Percentiles rank a stretch among this genome's conserved stretches.
Evolutionary conservation across 2,888 invertebrate genomes (phyloP).

Genomic region (Carabus problematicus): DNA sequence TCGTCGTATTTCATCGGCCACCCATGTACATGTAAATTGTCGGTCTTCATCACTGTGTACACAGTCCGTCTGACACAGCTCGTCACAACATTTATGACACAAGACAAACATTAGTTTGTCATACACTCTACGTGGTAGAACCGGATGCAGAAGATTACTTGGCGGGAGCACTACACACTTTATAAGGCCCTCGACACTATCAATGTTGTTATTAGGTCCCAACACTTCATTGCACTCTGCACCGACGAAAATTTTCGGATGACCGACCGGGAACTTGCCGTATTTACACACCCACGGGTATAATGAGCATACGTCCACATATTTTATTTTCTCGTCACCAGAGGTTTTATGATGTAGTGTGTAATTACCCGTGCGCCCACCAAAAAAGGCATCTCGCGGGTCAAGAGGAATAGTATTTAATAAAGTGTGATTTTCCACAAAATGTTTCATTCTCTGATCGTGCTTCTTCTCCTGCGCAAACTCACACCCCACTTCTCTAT

Average conservation of each 20-base stretch:
- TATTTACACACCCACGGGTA: constrained; percentile 51
- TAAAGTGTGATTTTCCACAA: not conserved
- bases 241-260: constrained; percentile 48
- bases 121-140: no score
- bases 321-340: constrained; percentile 46
- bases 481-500: constrained; percentile 1
- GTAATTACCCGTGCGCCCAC: constrained; percentile 48
- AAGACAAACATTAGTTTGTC: no score
- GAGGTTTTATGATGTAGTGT: constrained; percentile 46
- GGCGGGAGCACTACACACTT: no score
- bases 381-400: constrained; percentile 48
- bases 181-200: no score
- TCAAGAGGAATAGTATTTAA: constrained; percentile 40
- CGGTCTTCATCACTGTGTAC: no score
- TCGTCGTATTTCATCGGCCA: no score
- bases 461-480: not conserved
- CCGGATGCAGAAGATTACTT: no score
- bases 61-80: no score
- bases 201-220: constrained; percentile 17
- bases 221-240: constrained; percentile 46
- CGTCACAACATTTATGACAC: no score
- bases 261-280: constrained; percentile 49
- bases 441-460: not conserved
- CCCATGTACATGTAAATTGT: no score
- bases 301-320: constrained; percentile 49